Conservation (phyloP, 2,888 invertebrate genomes). For the Matsumyia berberina region DNA sequence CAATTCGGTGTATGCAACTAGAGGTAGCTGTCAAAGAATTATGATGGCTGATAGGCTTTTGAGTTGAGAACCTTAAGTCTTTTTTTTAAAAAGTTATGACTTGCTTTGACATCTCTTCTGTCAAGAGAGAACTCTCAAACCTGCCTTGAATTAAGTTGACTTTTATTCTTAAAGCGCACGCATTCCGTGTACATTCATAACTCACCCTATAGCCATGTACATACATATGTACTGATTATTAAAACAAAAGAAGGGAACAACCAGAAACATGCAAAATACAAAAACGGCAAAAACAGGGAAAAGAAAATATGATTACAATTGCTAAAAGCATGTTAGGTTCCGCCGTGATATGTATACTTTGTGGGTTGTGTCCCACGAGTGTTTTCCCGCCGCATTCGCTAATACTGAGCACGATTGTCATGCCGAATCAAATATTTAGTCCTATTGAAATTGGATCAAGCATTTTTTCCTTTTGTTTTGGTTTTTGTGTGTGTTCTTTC, state of each 20-base stretch:
- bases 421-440: conserved; percentile 54
- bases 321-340: conserved; percentile 46
- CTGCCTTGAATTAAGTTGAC: too few relatives aligned
- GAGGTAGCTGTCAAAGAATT: too few relatives aligned
- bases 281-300: background rate
- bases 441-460: conserved; percentile 52
- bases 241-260: conserved; percentile 19
- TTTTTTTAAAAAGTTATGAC: too few relatives aligned
- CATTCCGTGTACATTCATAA: background rate
- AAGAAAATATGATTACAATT: conserved; percentile 47
- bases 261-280: background rate
- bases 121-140: background rate
- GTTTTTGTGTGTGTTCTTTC: background rate
- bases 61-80: too few relatives aligned
- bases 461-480: background rate
- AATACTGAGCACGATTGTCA: conserved; percentile 37
- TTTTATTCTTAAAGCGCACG: background rate
- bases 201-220: background rate
- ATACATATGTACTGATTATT: background rate
- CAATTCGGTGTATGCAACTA: too few relatives aligned
- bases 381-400: conserved; percentile 25
- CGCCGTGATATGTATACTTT: conserved; percentile 25
- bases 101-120: too few relatives aligned
- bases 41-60: too few relatives aligned
- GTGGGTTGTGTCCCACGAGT: conserved; percentile 25